Evolutionary conservation across 2,888 invertebrate species (phyloP), one percentile per base, ranked within the genome.

Genomic region (Mimas tiliae): DNA sequence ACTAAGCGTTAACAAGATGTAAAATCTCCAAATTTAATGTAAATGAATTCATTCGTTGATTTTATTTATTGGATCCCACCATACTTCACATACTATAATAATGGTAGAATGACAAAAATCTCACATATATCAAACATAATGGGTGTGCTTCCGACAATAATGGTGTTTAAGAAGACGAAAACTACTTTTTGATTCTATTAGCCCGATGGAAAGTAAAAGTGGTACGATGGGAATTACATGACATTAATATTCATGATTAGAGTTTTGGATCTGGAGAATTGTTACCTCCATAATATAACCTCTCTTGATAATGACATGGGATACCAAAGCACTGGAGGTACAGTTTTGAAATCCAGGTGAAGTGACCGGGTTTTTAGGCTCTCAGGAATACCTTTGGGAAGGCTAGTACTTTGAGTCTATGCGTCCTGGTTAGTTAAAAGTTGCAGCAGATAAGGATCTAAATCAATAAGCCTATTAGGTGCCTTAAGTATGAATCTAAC

Each of bases 121-220:
- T 78, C 83, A 83, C 85, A 78, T 83, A 75, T 75, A 73, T 82
- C 73, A 74, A 71, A 68, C 69, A 70, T 70, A 74, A 76, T 70
- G 69, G 73, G 72, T 66, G n/a, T 55, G 70, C 79, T 80, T 84
- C 84, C 83, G 83, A 78, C 73, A 69, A 68, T 50, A 70, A 74
- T 73, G 72, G 51, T 72, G 47, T 67, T 58, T 38, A 19, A 33
- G 34, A 53, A 1, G 19, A 58, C 38, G 38, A 38, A 58, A 58
- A 58, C 58, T 58, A 38, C 16, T 7, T 48, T 55, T 42, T 38
- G n/a, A 38, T 21, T 50, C 16, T 33, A 33, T 52, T 42, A 58
- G 12, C 6, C 1, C 19, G 9, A 16, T 58, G 58, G 11, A 58
- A 58, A 58, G 58, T 38, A 58, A 58, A 58, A 58, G 58, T 34